phyloP scores from a whole-genome alignment of 2,888 invertebrate species.

The Cantharis flavilabris region DNA sequence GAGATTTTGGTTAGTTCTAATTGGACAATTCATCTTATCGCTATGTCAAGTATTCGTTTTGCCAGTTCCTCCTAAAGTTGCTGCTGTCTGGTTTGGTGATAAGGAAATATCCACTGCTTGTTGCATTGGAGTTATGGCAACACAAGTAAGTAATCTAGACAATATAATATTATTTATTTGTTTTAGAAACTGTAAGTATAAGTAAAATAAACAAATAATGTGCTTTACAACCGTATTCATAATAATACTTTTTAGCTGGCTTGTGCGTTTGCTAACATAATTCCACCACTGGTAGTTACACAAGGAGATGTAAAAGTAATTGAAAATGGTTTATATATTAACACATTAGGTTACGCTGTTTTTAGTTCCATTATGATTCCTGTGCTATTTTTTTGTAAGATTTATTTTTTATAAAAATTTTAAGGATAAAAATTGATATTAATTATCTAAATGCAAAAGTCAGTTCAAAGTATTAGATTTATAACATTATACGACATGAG shows the following conservation, averaged over 20 bases:
- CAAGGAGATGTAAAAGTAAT: slow-evolving; percentile 66
- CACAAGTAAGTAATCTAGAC: slow-evolving; percentile 73
- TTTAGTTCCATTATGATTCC: slow-evolving; percentile 81
- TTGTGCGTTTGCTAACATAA: slow-evolving; percentile 84
- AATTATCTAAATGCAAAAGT: too few relatives aligned
- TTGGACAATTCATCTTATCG: slow-evolving; percentile 85
- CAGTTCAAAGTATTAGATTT: too few relatives aligned
- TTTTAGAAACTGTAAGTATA: not conserved
- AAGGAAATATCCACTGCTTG: slow-evolving; percentile 96
- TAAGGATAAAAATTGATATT: too few relatives aligned
- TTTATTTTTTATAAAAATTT: not conserved
- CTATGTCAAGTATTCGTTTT: slow-evolving; percentile 90
- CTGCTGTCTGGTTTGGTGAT: slow-evolving; percentile 96
- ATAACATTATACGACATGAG: not conserved
- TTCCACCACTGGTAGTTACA: slow-evolving; percentile 68
- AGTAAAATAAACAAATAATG: not conserved
- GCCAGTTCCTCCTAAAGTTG: slow-evolving; percentile 86
- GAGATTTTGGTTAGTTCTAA: slow-evolving; percentile 82
- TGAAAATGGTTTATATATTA: slow-evolving; percentile 71
- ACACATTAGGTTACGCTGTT: slow-evolving; percentile 87
- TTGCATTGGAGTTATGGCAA: slow-evolving; percentile 97
- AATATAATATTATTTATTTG: too few relatives aligned
- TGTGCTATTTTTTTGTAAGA: slow-evolving; percentile 51
- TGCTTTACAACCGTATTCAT: not conserved
- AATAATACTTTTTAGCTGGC: slow-evolving; percentile 72